Base-by-base conservation (phyloP, 2,888 invertebrate species). In the Athrips mouffetella region DNA sequence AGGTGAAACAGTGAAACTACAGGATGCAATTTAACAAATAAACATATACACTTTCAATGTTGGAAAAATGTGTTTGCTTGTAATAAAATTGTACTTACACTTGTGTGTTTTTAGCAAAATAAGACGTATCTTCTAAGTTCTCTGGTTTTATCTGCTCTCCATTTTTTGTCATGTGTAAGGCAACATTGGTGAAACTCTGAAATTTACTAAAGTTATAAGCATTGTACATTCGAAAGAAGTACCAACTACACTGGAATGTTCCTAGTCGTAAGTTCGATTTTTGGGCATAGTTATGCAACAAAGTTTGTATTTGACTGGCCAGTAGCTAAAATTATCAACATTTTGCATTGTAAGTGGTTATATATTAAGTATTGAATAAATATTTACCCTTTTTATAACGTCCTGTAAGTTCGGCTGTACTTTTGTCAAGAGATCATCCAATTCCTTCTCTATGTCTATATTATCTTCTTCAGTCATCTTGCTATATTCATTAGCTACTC, bases 151-250 rank as follows among this genome's bases (percentile, higher is more conserved):
- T 59, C 57, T 89, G 81, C 58, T 85, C 88, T 35, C 84, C 85
- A 74, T 83, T 86, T 57, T 79, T 86, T 33, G 85, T 83, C 57
- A 85, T 86, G 57, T 89, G 88, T 31, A 90, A 69, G 11, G 83
- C 89, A 57, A 90, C 90, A 66, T 91, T 91, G 44, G 90, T 91
- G 55, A 91, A 91, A 58, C 90, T 90, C 91, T 91, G 67, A 3
- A 20, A 37, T 15, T 1, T 10, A 2, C 10, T 7, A 35, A 3
- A 35, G 10, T 35, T 7, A 4, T 13, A 18, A 35, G 3, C 1
- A 15, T 18, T 10, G 7, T 10, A 4, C 3, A 27, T 27, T 7
- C 27, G 7, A 2, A 27, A 7, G n/a, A 10, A 10, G n/a, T 27
- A 27, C 7, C 6, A 27, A 10, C 11, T 15, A 15, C 3, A 31